Evolutionary conservation across 1,140 invertebrate genomes (phyloP).

Genomic region (Aphaenogaster floridana): DNA sequence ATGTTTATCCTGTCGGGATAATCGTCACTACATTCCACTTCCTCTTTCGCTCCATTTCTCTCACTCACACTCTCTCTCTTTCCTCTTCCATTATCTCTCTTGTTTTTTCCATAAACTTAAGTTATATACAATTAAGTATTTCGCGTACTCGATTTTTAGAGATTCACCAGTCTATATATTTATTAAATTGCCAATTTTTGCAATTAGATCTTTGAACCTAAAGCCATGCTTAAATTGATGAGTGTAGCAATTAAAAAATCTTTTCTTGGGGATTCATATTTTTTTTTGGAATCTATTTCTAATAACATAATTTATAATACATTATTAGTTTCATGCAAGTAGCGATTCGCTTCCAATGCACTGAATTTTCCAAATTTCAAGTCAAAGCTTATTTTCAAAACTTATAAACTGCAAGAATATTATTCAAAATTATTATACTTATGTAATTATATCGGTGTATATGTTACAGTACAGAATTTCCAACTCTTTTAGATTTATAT

Average conservation of each 20-base stretch:
- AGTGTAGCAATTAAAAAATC: background rate
- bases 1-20: constrained; percentile 6
- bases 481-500: constrained; percentile 30
- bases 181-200: background rate
- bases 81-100: constrained; percentile 18
- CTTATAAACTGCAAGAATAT: background rate
- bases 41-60: constrained; percentile 2
- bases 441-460: constrained; percentile 30
- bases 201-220: constrained; percentile 1
- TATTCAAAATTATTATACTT: constrained; percentile 38
- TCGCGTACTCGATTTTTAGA: constrained; percentile 4
- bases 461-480: constrained; percentile 42
- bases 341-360: background rate
- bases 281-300: background rate
- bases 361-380: constrained; percentile 11
- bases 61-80: constrained; percentile 11
- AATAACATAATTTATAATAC: background rate
- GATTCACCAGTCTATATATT: background rate
- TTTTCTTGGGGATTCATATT: background rate
- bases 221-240: background rate
- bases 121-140: constrained; percentile 45
- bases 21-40: constrained; percentile 21
- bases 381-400: background rate
- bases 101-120: constrained; percentile 48
- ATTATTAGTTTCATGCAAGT: background rate